These are phyloP conservation scores for Buphagus erythrorhynchus DNA, from an alignment of 2,797 vertebrate genomes.

Conservation along the genomic window DNA sequence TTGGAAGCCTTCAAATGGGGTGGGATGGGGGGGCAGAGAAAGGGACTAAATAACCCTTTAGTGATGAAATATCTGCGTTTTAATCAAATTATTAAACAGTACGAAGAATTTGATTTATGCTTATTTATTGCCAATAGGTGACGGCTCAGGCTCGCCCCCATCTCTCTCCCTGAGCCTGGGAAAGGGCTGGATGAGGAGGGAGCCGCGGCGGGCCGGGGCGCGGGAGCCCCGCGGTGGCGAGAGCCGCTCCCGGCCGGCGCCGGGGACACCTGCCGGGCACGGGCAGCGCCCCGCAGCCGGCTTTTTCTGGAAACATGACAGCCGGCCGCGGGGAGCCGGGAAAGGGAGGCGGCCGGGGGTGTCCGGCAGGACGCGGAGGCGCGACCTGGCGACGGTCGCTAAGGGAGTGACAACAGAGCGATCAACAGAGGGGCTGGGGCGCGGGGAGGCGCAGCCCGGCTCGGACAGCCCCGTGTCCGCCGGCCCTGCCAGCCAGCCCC, in stretches of 20 bases:
- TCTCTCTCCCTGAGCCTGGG: not conserved
- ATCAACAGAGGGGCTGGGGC: conserved; percentile 63
- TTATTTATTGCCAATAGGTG: not conserved
- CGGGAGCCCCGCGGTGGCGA: not conserved
- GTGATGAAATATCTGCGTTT: not conserved
- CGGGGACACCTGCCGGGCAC: conserved; percentile 54
- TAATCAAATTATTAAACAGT: not conserved
- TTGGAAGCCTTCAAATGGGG: not conserved
- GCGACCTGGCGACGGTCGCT: conserved; percentile 72
- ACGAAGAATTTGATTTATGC: not conserved
- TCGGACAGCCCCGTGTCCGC: not conserved
- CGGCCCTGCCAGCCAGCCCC: not conserved
- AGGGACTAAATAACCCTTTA: not conserved
- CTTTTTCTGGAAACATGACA: conserved; percentile 73
- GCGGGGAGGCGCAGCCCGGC: not conserved
- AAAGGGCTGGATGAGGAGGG: not conserved
- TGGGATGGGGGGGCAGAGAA: accelerated
- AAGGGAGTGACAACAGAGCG: conserved; percentile 73
- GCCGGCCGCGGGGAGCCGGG: conserved; percentile 7
- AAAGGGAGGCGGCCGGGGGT: not conserved
- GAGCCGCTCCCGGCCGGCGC: not conserved
- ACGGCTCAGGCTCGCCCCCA: not conserved
- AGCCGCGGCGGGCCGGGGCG: not conserved
- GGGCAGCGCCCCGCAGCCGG: not conserved
- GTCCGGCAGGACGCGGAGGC: conserved; percentile 49